These are phyloP conservation scores for Cheilosia vernalis DNA, from an alignment of 2,888 invertebrate species.

Conservation along the genomic window DNA sequence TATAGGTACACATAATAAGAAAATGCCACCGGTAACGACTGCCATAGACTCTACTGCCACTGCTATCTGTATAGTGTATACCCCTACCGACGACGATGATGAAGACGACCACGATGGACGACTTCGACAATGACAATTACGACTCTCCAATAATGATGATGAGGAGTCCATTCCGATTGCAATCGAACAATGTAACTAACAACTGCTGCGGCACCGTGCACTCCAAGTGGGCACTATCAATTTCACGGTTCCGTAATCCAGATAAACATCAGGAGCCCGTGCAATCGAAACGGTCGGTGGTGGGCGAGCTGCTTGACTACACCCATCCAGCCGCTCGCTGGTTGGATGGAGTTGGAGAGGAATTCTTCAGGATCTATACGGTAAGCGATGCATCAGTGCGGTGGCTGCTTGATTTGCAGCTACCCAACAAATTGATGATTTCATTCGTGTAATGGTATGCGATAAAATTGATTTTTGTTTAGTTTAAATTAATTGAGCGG, in stretches of 20 bases:
- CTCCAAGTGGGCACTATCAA: constrained; percentile 72
- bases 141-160: constrained; percentile 54
- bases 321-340: constrained; percentile 10
- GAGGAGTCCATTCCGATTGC: constrained; percentile 73
- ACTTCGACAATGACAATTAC: constrained; percentile 45
- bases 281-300: constrained; percentile 63
- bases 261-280: constrained; percentile 70
- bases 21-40: constrained; percentile 50
- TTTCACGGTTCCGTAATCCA: constrained; percentile 74
- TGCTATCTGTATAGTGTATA: constrained; percentile 18
- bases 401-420: constrained; percentile 68
- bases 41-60: constrained; percentile 36
- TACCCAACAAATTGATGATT: constrained; percentile 74
- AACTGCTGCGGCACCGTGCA: constrained; percentile 43
- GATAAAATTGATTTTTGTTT: constrained; percentile 74
- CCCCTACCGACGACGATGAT: constrained; percentile 22
- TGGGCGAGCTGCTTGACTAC: constrained; percentile 50
- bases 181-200: constrained; percentile 74
- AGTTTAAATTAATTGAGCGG: constrained; percentile 75
- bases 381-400: constrained; percentile 43
- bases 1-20: constrained; percentile 38
- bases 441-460: constrained; percentile 75
- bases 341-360: not conserved
- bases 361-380: constrained; percentile 53
- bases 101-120: constrained; percentile 38